Base-by-base conservation (phyloP, 2,888 invertebrate species). In the Cantharis flavilabris region DNA sequence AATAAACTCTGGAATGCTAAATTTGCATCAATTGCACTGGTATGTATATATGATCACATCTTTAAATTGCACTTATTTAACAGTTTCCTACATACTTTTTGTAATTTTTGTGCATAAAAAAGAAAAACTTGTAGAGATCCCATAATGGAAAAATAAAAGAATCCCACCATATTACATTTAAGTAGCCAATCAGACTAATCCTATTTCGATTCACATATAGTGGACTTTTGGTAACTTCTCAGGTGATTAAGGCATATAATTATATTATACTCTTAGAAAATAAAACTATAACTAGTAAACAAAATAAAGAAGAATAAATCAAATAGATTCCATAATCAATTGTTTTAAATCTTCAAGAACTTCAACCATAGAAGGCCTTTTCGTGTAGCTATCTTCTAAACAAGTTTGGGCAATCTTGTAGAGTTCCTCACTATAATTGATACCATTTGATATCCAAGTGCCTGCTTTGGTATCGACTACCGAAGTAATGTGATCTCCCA, bases 301-400 rank as follows among this genome's bases (percentile, higher is more conserved):
- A 49, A n/a, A 49, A 7, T n/a, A n/a, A 7, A n/a, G 20, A 26
- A 23, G 26, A 67, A 23, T 7, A 5, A 9, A 11, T 67, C 23
- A 73, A 62, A 63, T 69, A 89, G 86, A 76, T 28, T 81, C 63
- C 33, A 76, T 70, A 13, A 79, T 62, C n/a, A 90, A 86, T 73
- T 82, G 84, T 79, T 81, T 78, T 72, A 91, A 85, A 62, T 84
- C 85, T 75, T 88, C 85, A 81, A 89, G 89, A 28, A 93, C 89
- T 82, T 89, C 86, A 74, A 88, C 89, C 90, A 94, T 93, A 13
- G 89, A 87, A 0, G 93, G 93, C 82, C 94, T 85, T 70, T 89
- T 89, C 82, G 90, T 90, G 78, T 91, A 91, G 64, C 70, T 77
- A 65, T 89, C 88, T 74, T 89, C 87, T 73, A 93, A 88, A 84